Conservation (phyloP, 2,113 vertebrate species). For the Pungitius pungitius region DNA sequence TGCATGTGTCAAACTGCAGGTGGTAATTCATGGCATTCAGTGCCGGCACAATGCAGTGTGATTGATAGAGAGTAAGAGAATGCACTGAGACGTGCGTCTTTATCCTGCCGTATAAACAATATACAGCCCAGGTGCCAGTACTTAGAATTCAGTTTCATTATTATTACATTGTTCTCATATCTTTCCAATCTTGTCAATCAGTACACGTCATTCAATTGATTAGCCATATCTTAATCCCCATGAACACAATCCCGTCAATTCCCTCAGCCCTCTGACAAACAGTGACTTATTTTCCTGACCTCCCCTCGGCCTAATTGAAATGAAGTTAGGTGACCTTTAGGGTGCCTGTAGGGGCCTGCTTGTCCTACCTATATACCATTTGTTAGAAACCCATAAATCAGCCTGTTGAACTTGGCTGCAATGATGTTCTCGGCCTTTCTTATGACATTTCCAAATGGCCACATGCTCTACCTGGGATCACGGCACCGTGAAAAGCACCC, state of each 20-base stretch:
- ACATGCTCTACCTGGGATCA: conserved; percentile 69
- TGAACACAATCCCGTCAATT: conserved; percentile 52
- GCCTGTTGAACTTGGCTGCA: conserved; percentile 58
- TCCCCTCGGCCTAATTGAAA: conserved; percentile 74
- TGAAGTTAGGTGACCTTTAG: conserved; percentile 80
- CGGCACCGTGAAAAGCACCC: conserved; percentile 61
- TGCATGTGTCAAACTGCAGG: conserved; percentile 58
- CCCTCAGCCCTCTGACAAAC: conserved; percentile 26
- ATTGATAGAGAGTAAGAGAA: conserved; percentile 65
- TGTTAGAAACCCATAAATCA: conserved; percentile 77
- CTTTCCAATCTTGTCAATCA: conserved; percentile 50
- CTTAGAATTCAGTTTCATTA: conserved; percentile 32
- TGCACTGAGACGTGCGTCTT: conserved; percentile 55
- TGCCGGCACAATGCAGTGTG: conserved; percentile 51
- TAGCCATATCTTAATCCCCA: conserved; percentile 51
- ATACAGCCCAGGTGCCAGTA: conserved; percentile 13
- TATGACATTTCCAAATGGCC: conserved; percentile 75
- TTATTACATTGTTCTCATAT: conserved; percentile 46
- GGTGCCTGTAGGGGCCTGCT: conserved; percentile 48
- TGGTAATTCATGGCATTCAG: conserved; percentile 66
- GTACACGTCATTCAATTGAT: conserved; percentile 40
- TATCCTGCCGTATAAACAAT: conserved; percentile 49
- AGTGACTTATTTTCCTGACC: conserved; percentile 58
- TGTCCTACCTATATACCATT: conserved; percentile 69
- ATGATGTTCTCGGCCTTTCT: conserved; percentile 77